These are phyloP conservation scores for Catharus minimus DNA, from an alignment of 2,113 vertebrate genomes.

Conservation along the genomic window DNA sequence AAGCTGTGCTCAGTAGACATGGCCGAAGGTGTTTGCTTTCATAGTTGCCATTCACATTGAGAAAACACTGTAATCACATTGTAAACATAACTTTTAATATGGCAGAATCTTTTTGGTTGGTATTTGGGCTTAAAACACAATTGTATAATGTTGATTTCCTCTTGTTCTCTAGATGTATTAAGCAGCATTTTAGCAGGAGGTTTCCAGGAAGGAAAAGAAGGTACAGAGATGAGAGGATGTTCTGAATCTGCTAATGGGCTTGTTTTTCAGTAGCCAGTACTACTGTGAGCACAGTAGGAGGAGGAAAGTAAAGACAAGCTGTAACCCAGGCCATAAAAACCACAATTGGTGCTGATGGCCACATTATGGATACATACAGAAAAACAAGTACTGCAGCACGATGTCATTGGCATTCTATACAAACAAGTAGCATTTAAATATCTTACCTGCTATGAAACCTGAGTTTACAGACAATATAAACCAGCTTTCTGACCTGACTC, in stretches of 20 bases:
- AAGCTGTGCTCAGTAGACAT: conserved; percentile 6
- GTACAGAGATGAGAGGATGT: not conserved
- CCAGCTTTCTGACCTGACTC: accelerated
- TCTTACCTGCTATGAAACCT: not conserved
- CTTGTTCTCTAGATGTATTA: not conserved
- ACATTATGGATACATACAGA: no score
- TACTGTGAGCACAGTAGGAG: not conserved
- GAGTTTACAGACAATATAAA: not conserved
- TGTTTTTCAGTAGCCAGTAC: not conserved
- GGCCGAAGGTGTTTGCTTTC: conserved; percentile 65
- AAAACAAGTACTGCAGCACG: not conserved
- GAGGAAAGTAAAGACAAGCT: not conserved
- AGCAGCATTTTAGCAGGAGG: not conserved
- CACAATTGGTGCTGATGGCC: not conserved
- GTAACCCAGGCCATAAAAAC: not conserved
- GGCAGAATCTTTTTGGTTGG: not conserved
- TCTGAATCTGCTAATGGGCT: not conserved
- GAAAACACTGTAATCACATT: conserved; percentile 48
- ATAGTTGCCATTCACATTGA: conserved; percentile 6
- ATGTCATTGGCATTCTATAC: not conserved
- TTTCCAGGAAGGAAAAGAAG: not conserved
- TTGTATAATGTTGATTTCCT: not conserved
- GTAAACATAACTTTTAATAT: conserved; percentile 61
- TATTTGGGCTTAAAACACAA: not conserved
- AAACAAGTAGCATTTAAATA: not conserved